Conservation (phyloP, 2,797 vertebrate species). For the Masticophis lateralis region DNA sequence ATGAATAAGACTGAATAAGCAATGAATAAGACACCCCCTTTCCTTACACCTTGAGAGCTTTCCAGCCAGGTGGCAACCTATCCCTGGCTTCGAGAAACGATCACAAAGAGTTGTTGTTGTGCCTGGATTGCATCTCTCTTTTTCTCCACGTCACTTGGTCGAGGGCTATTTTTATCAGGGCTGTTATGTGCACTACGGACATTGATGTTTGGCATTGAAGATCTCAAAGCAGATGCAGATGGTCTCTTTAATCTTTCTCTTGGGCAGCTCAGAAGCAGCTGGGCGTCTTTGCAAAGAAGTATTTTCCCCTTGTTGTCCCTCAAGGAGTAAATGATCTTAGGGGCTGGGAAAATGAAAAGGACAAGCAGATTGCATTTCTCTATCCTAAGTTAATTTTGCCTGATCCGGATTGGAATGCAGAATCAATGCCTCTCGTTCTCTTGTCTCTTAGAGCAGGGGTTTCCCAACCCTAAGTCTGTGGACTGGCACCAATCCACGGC, state of each 20-base stretch:
- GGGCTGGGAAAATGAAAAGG: background rate
- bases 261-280: background rate
- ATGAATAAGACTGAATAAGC: no score
- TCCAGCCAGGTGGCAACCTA: background rate
- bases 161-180: background rate
- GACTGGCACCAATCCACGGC: no score
- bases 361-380: background rate
- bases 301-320: background rate
- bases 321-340: background rate
- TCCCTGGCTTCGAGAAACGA: constrained; percentile 1
- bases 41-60: background rate
- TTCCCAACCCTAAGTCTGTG: no score
- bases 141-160: background rate
- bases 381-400: background rate
- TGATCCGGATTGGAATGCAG: background rate
- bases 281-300: background rate
- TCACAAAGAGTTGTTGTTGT: no score
- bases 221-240: background rate
- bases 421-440: background rate
- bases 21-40: background rate
- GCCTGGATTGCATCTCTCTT: background rate
- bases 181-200: background rate
- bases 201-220: background rate
- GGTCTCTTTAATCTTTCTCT: background rate
- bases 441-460: background rate